These are phyloP conservation scores for Geopemphigus sp. DNA, from an alignment of 1,140 invertebrate genomes.

Conservation along the genomic window DNA sequence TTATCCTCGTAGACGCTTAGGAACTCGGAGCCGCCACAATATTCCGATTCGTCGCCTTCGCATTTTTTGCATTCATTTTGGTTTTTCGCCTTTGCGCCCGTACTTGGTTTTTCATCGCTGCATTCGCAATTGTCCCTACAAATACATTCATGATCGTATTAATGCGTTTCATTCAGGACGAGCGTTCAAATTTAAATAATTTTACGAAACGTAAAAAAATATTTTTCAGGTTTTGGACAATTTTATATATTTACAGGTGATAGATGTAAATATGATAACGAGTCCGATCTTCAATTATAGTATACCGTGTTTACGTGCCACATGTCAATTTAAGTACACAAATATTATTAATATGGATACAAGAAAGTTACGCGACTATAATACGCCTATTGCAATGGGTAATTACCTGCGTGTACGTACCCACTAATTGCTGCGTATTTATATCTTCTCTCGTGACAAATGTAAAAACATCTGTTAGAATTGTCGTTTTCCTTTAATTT, in stretches of 20 bases:
- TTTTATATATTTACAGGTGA: no score
- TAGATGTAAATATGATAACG: no score
- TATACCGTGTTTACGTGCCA: no score
- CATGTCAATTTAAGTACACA: no score
- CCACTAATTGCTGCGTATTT: background rate
- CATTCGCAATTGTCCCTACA: slow-evolving; percentile 4
- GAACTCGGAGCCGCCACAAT: background rate
- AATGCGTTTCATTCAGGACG: no score
- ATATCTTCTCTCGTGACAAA: slow-evolving; percentile 17
- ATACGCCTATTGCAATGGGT: no score
- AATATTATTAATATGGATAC: background rate
- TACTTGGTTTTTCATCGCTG: background rate
- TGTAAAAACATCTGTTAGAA: slow-evolving; percentile 21
- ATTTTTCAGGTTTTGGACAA: no score
- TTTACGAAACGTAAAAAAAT: no score
- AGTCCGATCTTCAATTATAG: no score
- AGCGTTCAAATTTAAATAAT: no score
- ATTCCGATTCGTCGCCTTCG: background rate
- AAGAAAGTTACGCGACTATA: background rate
- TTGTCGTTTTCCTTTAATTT: background rate
- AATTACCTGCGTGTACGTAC: background rate
- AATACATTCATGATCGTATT: background rate
- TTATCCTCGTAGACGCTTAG: slow-evolving; percentile 16
- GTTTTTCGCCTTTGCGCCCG: background rate
- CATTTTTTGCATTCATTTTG: slow-evolving; percentile 11